These are phyloP conservation scores for Drosophila cardini DNA, from an alignment of 1,140 invertebrate species.

Conservation along the genomic window DNA sequence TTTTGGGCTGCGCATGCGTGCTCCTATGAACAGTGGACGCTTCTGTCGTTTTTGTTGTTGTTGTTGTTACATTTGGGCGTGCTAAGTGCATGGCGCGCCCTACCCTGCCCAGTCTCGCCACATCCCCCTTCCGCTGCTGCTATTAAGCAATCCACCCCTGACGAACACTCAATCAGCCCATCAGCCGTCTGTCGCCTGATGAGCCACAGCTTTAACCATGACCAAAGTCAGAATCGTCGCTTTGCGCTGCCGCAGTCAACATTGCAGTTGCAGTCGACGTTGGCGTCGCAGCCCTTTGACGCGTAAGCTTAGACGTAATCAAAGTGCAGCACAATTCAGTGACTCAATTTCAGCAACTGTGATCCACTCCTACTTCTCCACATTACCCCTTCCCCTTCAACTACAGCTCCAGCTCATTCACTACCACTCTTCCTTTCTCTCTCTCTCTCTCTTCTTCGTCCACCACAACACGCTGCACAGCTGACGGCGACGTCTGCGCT, in stretches of 20 bases:
- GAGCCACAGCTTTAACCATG: conserved; percentile 68
- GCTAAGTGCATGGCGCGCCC: conserved; percentile 62
- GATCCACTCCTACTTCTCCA: background rate
- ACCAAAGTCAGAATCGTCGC: conserved; percentile 50
- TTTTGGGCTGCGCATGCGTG: conserved; percentile 48
- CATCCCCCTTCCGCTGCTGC: too few relatives aligned
- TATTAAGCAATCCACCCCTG: background rate
- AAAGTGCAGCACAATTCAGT: conserved; percentile 27
- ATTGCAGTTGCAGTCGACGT: conserved; percentile 15
- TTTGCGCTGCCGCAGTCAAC: conserved; percentile 1
- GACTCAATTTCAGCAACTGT: conserved; percentile 18
- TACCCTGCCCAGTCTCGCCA: background rate
- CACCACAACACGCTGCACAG: background rate
- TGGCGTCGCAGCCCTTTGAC: conserved; percentile 4
- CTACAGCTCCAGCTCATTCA: background rate
- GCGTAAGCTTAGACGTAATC: conserved; percentile 22
- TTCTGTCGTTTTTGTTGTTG: conserved; percentile 28
- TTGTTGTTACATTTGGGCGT: conserved; percentile 60
- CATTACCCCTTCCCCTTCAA: background rate
- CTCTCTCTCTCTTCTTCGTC: background rate
- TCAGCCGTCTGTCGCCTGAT: conserved; percentile 45
- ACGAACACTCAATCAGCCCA: background rate
- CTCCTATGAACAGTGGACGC: conserved; percentile 42
- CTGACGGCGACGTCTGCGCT: background rate
- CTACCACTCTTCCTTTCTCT: background rate